Conservation (phyloP, 1,140 invertebrate species). For the Dendroctonus ponderosae region DNA sequence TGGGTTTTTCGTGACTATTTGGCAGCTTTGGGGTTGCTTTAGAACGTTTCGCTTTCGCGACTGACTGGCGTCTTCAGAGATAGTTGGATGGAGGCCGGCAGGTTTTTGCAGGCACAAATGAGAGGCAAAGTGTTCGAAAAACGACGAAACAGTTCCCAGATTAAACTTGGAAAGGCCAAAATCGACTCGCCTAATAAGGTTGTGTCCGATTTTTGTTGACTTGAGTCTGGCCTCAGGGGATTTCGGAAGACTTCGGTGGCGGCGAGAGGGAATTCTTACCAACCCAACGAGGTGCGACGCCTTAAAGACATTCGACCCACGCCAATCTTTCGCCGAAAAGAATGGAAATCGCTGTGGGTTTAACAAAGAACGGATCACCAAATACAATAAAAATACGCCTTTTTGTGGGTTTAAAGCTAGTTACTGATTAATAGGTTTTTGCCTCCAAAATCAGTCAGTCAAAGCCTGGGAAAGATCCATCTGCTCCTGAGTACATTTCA, state of each 20-base stretch:
- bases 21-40: background rate
- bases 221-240: constrained; percentile 31
- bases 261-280: constrained; percentile 27
- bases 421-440: background rate
- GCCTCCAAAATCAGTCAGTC: background rate
- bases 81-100: background rate
- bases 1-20: background rate
- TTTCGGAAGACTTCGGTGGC: constrained; percentile 24
- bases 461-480: background rate
- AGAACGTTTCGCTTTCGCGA: background rate
- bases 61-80: background rate
- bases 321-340: background rate
- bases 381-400: background rate
- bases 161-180: background rate
- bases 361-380: background rate
- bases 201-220: constrained; percentile 34
- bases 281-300: constrained; percentile 18
- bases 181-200: constrained; percentile 17
- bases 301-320: background rate
- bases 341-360: background rate
- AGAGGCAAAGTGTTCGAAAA: background rate
- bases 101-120: background rate
- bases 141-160: background rate
- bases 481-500: background rate
- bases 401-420: background rate